Base-by-base conservation (phyloP, 1,140 invertebrate species). In the Drosophila bocki region DNA sequence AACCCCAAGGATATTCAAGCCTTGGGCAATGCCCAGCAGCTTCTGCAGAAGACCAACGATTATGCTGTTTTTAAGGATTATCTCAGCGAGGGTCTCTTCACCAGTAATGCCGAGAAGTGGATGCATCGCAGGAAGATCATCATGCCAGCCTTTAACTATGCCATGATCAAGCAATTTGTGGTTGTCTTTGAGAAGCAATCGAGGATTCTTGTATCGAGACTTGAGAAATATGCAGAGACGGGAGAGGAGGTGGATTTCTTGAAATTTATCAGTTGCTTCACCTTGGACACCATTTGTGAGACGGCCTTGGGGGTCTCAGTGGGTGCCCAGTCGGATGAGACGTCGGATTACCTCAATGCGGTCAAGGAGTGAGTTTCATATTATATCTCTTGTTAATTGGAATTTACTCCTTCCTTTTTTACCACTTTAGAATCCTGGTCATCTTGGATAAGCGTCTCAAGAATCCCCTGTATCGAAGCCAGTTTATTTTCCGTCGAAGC, bases 61-160 rank as follows among this genome's bases (percentile, higher is more conserved):
- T 93, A 93, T 44, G 63, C 92, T 2, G 94, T 95, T 58, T 91
- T 97, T 0, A 91, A 94, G 59, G 94, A 95, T 8, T 97, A 95
- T 95, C 93, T 97, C 5, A 93, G 94, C 11, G 94, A 93, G 11
- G 96, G 96, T 47, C 91, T 97, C 26, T 91, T 96, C 3, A 95
- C 95, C 0, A 95, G 94, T 53, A 35, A 80, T 61, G 96, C 96
- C 35, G 91, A 93, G 2, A 97, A 97, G 93, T 99, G 97, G 97
- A 94, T 94, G 26, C 81, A 92, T 1, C 94, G 97, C 50, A 93
- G 97, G 41, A 97, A 97, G 93, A 94, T 98, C 58, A 91, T 98
- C 11, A 97, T 97, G 1, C 97, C 97, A 2, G 95, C 97, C 0
- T 98, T 98, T 91, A 97, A 98, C 92, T 98, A 98, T 85, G 95